Conservation (phyloP, 1,140 invertebrate genomes). For the Triops longicaudatus region DNA sequence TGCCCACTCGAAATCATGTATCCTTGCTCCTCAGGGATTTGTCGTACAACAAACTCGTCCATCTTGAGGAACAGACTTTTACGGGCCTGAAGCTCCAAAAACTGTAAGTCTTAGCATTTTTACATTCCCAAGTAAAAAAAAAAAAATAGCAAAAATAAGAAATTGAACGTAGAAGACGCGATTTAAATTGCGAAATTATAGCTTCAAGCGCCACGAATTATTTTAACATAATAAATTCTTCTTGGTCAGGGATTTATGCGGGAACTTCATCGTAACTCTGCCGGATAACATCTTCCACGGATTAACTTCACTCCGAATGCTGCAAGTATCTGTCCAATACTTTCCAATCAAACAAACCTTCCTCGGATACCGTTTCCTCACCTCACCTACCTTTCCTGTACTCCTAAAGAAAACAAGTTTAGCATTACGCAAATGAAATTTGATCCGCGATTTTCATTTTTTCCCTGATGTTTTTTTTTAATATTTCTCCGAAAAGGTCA, state of each 20-base stretch:
- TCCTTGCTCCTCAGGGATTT: not conserved
- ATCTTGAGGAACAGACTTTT: not conserved
- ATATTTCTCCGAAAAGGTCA: conserved; percentile 33
- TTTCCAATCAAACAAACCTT: not conserved
- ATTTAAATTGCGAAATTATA: no score
- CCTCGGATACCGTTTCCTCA: no score
- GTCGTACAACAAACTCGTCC: not conserved
- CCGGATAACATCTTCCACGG: not conserved
- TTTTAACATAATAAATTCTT: not conserved
- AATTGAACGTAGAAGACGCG: no score
- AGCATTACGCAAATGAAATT: no score
- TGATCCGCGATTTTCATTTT: no score
- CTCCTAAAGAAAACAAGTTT: no score
- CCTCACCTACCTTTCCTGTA: no score
- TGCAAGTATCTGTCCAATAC: not conserved
- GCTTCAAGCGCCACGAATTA: no score
- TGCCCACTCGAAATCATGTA: no score
- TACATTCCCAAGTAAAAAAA: not conserved
- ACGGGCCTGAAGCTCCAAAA: conserved; percentile 32
- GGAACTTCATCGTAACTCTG: not conserved
- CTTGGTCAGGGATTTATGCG: not conserved
- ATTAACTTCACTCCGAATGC: not conserved
- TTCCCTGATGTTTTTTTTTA: no score
- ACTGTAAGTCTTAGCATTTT: conserved; percentile 37
- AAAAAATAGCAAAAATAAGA: not conserved